Conservation (phyloP, 2,888 invertebrate species). For the Himalopsyche kuldschensis region DNA sequence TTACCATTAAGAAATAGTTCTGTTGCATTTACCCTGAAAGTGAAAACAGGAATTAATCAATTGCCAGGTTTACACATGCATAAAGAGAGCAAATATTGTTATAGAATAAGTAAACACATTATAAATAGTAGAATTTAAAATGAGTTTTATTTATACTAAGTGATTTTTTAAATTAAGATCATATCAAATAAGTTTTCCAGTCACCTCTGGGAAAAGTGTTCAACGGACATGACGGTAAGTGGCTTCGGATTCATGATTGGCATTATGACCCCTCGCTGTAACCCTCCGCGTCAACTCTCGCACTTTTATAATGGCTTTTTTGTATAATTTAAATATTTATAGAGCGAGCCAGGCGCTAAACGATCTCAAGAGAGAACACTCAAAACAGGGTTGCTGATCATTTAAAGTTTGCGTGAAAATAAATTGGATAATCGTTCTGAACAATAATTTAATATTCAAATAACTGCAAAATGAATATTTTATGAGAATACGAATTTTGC, state of each 20-base stretch:
- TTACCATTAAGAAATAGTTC: too few relatives aligned
- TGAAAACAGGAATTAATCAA: background rate
- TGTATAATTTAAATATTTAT: slow-evolving; percentile 32
- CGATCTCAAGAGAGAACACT: background rate
- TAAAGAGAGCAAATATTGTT: background rate
- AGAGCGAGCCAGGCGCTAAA: slow-evolving; percentile 3
- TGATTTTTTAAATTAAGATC: background rate
- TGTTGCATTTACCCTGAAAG: too few relatives aligned
- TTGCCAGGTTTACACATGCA: background rate
- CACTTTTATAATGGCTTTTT: slow-evolving; percentile 19
- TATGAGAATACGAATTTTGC: background rate
- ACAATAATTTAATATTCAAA: background rate
- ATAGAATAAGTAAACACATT: too few relatives aligned
- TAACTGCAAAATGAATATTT: background rate
- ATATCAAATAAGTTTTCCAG: background rate
- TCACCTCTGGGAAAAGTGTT: slow-evolving; percentile 4
- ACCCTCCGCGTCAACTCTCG: background rate
- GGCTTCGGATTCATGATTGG: slow-evolving; percentile 31
- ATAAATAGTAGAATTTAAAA: background rate
- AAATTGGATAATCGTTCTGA: background rate
- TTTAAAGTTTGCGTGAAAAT: background rate
- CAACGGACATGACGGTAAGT: slow-evolving; percentile 36
- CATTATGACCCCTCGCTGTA: slow-evolving; percentile 30
- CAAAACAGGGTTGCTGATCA: background rate
- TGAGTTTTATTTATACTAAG: background rate